A percentile compares a stretch with the other conserved stretches of the same genome.
Evolutionary conservation across 2,113 vertebrate genomes (phyloP).

Genomic region (Archilochus colubris): DNA sequence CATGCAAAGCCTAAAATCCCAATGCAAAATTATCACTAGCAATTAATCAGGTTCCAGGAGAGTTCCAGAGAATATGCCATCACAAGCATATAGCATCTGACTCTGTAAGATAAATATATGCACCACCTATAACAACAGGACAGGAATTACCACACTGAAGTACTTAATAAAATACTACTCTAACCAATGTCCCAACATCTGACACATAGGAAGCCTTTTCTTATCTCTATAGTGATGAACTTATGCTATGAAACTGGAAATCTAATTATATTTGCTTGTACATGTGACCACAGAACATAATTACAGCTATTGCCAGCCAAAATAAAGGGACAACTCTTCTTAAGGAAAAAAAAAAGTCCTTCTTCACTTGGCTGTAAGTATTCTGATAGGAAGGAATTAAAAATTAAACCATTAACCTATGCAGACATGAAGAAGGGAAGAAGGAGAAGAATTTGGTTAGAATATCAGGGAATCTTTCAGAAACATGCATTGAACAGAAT

Average conservation of each 20-base stretch:
- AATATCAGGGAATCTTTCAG: background rate
- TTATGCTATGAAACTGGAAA: background rate
- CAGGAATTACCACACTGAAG: background rate
- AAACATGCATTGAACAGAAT: background rate
- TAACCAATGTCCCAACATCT: background rate
- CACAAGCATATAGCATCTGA: background rate
- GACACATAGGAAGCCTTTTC: background rate
- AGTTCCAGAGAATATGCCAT: background rate
- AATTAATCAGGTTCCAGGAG: background rate
- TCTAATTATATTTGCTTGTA: background rate
- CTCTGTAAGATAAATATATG: background rate
- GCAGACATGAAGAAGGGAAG: background rate
- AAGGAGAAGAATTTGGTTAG: accelerated
- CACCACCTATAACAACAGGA: background rate
- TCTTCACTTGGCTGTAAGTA: background rate
- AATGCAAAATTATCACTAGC: background rate
- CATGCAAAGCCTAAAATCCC: slow-evolving; percentile 8
- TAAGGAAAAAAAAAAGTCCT: background rate
- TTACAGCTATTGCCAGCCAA: background rate
- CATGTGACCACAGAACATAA: background rate
- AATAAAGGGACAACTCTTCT: background rate
- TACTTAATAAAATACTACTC: background rate
- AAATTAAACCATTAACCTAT: background rate
- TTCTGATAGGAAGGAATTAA: background rate
- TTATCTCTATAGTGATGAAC: slow-evolving; percentile 1